These are phyloP conservation scores for Amphiura filiformis DNA, from an alignment of 35 echinoderm and acorn worm species.

Conservation along the genomic window DNA sequence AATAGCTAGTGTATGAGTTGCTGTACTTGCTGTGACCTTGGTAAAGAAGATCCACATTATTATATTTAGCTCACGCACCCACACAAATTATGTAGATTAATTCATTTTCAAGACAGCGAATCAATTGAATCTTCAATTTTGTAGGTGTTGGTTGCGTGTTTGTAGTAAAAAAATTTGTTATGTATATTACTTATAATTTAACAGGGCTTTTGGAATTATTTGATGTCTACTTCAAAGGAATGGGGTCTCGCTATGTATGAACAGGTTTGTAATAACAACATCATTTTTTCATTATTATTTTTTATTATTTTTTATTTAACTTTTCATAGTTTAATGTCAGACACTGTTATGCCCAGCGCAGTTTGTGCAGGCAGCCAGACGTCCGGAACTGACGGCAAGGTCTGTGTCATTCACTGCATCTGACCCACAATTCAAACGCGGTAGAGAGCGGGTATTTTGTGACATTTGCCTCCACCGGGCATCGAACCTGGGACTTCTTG, in stretches of 20 bases:
- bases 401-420: background rate
- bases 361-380: too few species aligned
- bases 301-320: background rate
- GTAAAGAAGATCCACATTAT: too few species aligned
- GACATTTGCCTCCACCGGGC: too few species aligned
- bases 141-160: background rate
- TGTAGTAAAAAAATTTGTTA: background rate
- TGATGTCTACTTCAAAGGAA: conserved; percentile 37
- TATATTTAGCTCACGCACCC: too few species aligned
- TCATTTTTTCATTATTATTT: background rate
- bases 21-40: too few species aligned
- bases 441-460: background rate
- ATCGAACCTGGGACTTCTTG: too few species aligned
- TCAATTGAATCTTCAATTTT: background rate
- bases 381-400: too few species aligned
- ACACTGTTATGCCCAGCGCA: too few species aligned
- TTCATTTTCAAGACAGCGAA: background rate
- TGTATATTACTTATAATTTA: conserved; percentile 7
- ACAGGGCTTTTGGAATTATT: conserved; percentile 48
- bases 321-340: background rate
- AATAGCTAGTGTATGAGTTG: too few species aligned
- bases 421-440: background rate
- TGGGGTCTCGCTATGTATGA: conserved; percentile 63
- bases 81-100: too few species aligned
- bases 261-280: conserved; percentile 24